These are phyloP conservation scores for Coreoperca whiteheadi DNA, from an alignment of 2,113 vertebrate genomes.

Conservation along the genomic window DNA sequence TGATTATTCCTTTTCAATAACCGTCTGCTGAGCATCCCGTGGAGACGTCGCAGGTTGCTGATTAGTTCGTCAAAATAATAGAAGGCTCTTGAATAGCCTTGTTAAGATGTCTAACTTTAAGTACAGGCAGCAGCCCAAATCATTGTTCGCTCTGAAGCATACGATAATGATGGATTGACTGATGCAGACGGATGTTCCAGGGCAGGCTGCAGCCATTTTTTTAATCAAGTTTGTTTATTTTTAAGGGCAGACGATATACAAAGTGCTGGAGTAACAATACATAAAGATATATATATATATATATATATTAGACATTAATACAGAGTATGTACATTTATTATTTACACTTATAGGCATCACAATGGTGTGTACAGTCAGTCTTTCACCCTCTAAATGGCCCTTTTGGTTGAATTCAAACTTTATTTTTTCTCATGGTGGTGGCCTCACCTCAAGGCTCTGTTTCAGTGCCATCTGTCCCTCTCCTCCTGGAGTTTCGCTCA, in stretches of 20 bases:
- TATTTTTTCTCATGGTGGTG: background rate
- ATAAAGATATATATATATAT: constrained; percentile 51
- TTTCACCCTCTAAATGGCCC: background rate
- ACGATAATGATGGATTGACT: constrained; percentile 57
- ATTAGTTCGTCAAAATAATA: constrained; percentile 65
- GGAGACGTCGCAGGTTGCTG: constrained; percentile 59
- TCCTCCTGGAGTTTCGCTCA: constrained; percentile 49
- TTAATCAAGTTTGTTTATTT: constrained; percentile 65
- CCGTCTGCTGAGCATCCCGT: constrained; percentile 58
- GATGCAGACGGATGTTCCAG: constrained; percentile 32
- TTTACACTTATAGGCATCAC: constrained; percentile 63
- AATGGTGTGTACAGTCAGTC: constrained; percentile 21
- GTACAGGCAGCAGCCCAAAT: constrained; percentile 28
- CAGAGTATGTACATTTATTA: constrained; percentile 66
- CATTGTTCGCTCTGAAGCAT: constrained; percentile 45
- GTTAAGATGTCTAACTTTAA: constrained; percentile 67
- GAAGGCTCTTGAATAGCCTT: constrained; percentile 59
- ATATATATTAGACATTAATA: constrained; percentile 56
- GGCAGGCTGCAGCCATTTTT: background rate
- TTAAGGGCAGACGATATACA: constrained; percentile 72
- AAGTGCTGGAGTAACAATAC: constrained; percentile 71
- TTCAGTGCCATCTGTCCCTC: constrained; percentile 76
- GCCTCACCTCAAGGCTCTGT: constrained; percentile 52
- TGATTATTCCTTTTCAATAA: constrained; percentile 78
- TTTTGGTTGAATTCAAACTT: constrained; percentile 9